phyloP scores from a whole-genome alignment of 2,797 vertebrate species.

The Pogonophryne albipinna region DNA sequence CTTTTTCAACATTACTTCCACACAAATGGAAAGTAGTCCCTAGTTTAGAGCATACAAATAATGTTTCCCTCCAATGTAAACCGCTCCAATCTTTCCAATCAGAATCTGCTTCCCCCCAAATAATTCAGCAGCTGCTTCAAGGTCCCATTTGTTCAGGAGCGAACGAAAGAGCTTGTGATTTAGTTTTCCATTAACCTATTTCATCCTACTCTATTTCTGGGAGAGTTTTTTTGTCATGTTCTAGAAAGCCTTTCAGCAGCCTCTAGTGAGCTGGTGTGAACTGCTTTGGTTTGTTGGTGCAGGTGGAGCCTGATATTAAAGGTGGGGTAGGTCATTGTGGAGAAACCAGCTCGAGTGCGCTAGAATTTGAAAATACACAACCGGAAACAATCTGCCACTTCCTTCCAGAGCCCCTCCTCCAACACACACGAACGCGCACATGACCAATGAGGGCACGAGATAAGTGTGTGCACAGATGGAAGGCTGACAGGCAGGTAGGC shows the following conservation, averaged over 20 bases:
- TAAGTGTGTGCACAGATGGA: no score
- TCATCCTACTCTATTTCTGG: constrained; percentile 19
- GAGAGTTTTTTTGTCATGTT: not conserved
- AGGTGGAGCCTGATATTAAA: constrained; percentile 1
- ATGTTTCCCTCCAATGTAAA: not conserved
- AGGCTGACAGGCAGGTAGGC: no score
- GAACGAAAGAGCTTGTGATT: constrained; percentile 17
- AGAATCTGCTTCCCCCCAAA: not conserved
- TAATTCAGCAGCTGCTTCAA: not conserved
- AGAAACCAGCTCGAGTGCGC: no score
- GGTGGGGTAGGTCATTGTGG: no score
- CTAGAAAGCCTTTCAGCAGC: constrained; percentile 5
- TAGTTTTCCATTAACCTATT: constrained; percentile 34
- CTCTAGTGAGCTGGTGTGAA: constrained; percentile 17
- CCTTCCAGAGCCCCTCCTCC: no score
- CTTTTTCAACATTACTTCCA: not conserved
- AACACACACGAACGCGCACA: no score
- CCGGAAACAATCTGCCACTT: no score
- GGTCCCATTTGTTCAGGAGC: constrained; percentile 1
- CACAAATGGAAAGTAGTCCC: not conserved
- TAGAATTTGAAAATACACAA: no score
- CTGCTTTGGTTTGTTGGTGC: constrained; percentile 32
- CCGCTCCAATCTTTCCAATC: not conserved
- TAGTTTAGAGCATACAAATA: not conserved
- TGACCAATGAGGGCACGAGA: no score